These are phyloP conservation scores for Monarcha castaneiventris DNA, from an alignment of 2,113 vertebrate genomes.

Conservation along the genomic window DNA sequence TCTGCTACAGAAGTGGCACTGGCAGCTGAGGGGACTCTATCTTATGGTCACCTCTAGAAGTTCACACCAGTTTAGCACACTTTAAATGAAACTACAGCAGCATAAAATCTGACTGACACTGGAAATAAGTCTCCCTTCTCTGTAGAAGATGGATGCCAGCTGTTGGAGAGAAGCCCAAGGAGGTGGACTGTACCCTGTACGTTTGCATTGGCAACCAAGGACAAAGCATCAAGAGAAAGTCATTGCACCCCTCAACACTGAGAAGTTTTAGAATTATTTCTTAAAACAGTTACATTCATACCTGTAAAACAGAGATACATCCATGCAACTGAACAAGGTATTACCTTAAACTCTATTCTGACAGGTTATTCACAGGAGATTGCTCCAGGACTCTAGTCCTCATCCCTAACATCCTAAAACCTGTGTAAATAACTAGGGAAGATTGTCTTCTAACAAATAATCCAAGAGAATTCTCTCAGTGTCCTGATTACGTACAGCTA, in stretches of 20 bases:
- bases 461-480: not conserved
- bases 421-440: not conserved
- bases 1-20: not conserved
- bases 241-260: fast-evolving
- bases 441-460: not conserved
- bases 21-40: not conserved
- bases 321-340: not conserved
- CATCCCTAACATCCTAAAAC: not conserved
- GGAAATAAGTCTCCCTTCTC: not conserved
- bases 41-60: not conserved
- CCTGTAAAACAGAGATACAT: not conserved
- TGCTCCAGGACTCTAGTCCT: not conserved
- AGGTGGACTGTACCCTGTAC: not conserved
- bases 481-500: not conserved
- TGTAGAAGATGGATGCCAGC: not conserved
- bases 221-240: not conserved
- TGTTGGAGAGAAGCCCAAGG: not conserved
- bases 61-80: not conserved
- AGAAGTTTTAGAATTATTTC: not conserved
- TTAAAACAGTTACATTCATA: not conserved
- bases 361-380: not conserved
- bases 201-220: fast-evolving
- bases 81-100: not conserved
- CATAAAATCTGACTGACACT: not conserved
- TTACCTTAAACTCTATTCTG: not conserved